These are phyloP conservation scores for Hestina assimilis DNA, from an alignment of 1,140 invertebrate species.

Conservation along the genomic window DNA sequence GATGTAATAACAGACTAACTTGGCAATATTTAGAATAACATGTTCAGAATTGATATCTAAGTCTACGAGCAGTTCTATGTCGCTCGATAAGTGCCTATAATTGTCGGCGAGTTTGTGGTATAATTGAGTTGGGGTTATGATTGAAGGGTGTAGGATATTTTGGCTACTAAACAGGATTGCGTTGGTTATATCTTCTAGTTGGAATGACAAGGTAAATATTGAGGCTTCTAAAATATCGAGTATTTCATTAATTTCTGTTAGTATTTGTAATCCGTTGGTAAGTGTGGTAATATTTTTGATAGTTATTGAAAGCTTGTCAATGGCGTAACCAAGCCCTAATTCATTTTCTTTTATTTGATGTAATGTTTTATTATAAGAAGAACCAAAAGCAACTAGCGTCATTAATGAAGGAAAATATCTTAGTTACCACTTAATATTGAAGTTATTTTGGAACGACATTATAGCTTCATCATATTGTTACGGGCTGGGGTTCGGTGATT, in stretches of 20 bases:
- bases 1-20: too few species aligned
- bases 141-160: slow-evolving; percentile 36
- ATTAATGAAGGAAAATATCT: too few species aligned
- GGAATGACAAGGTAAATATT: slow-evolving; percentile 36
- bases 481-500: too few species aligned
- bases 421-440: too few species aligned
- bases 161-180: slow-evolving; percentile 37
- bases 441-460: too few species aligned
- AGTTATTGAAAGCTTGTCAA: slow-evolving; percentile 26
- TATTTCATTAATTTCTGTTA: slow-evolving; percentile 26
- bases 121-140: slow-evolving; percentile 32
- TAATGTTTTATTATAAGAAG: slow-evolving; percentile 37
- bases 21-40: too few species aligned
- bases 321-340: slow-evolving; percentile 27
- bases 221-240: slow-evolving; percentile 30
- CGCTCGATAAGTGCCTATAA: slow-evolving; percentile 34
- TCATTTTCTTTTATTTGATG: slow-evolving; percentile 31
- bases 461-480: too few species aligned
- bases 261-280: slow-evolving; percentile 20
- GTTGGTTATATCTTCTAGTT: slow-evolving; percentile 36
- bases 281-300: slow-evolving; percentile 24
- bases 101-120: slow-evolving; percentile 38
- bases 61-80: too few species aligned
- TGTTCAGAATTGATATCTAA: too few species aligned
- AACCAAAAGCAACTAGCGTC: too few species aligned